Conservation (phyloP, 2,888 invertebrate species). For the Mechanitis messenoides region DNA sequence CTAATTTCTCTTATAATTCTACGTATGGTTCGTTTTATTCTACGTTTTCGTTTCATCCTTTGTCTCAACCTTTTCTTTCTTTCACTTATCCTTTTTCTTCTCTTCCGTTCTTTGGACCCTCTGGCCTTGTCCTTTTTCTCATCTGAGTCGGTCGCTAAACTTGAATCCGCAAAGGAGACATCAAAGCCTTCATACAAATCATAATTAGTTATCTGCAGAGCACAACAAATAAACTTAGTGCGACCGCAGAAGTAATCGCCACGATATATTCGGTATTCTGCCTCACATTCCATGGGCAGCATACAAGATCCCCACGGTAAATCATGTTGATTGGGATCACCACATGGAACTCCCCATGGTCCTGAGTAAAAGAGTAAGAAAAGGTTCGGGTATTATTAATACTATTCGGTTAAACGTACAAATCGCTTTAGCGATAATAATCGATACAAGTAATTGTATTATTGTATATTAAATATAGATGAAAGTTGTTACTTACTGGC, state of each 20-base stretch:
- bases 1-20: slow-evolving; percentile 51
- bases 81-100: slow-evolving; percentile 29
- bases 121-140: slow-evolving; percentile 37
- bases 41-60: slow-evolving; percentile 44
- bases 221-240: slow-evolving; percentile 57
- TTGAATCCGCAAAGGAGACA: slow-evolving; percentile 51
- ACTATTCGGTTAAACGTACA: background rate
- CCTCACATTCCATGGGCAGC: slow-evolving; percentile 54
- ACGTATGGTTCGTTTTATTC: slow-evolving; percentile 48
- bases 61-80: slow-evolving; percentile 37
- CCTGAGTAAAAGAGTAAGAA: slow-evolving; percentile 47
- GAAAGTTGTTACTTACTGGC: slow-evolving; percentile 42
- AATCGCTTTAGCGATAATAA: too few relatives aligned
- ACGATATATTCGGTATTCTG: slow-evolving; percentile 58
- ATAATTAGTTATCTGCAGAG: slow-evolving; percentile 49
- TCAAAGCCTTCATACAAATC: slow-evolving; percentile 63
- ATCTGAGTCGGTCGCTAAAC: slow-evolving; percentile 46
- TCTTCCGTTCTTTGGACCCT: slow-evolving; percentile 36
- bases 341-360: slow-evolving; percentile 65
- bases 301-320: slow-evolving; percentile 65
- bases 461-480: background rate
- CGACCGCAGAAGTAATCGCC: slow-evolving; percentile 63
- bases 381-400: slow-evolving; percentile 16
- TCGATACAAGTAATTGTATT: too few relatives aligned
- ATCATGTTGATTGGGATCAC: slow-evolving; percentile 63